A percentile compares a stretch with the other conserved stretches of the same genome.
Conservation (phyloP, 2,888 invertebrate genomes). For the Prosopocoilus inquinatus region DNA sequence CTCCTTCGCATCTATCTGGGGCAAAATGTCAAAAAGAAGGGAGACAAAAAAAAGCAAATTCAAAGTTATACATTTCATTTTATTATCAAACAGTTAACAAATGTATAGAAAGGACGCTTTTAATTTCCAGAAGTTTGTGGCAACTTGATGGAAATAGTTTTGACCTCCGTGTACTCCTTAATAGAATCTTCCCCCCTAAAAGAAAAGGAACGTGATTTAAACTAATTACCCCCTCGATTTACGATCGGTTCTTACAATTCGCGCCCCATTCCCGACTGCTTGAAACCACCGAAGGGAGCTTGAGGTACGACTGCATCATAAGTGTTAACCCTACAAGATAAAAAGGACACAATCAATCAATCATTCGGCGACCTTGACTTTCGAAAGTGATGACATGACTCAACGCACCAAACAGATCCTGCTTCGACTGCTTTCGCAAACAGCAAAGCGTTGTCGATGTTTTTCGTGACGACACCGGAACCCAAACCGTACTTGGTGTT, state of each 20-base stretch:
- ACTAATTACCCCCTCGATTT: neutral
- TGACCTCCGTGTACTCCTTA: constrained; percentile 74
- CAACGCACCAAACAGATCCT: constrained; percentile 75
- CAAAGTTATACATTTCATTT: neutral
- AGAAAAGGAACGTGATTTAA: constrained; percentile 31
- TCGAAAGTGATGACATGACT: neutral
- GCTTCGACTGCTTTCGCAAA: constrained; percentile 74
- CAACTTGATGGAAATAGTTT: constrained; percentile 67
- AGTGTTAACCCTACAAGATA: constrained; percentile 66
- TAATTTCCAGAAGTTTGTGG: constrained; percentile 16
- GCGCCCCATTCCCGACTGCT: constrained; percentile 81
- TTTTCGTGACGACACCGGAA: constrained; percentile 77
- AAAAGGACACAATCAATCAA: neutral
- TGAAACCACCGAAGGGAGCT: constrained; percentile 87
- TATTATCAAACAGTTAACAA: constrained; percentile 2
- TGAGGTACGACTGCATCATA: constrained; percentile 70
- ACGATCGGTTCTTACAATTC: constrained; percentile 59
- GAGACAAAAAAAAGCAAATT: neutral
- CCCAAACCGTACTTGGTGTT: constrained; percentile 78
- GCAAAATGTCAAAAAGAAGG: too few species aligned
- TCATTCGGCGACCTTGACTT: neutral
- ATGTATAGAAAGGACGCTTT: neutral
- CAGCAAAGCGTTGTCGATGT: constrained; percentile 73
- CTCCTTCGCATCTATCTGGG: too few species aligned
- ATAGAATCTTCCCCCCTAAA: constrained; percentile 75